A percentile compares a stretch with the other conserved stretches of the same genome.
Conservation (phyloP, 2,888 invertebrate genomes). For the Pollenia angustigena region DNA sequence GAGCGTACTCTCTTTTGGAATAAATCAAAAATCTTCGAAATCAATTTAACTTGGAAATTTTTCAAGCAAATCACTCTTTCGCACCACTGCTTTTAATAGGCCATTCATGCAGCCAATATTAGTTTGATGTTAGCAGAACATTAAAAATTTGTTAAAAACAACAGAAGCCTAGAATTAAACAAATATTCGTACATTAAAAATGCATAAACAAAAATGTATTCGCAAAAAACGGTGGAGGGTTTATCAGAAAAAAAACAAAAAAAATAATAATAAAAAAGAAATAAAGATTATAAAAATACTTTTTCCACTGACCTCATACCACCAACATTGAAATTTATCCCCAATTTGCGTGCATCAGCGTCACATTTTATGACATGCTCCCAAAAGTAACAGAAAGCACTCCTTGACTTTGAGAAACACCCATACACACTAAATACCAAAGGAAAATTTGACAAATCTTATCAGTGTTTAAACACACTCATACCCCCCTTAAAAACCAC, state of each 20-base stretch:
- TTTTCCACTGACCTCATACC: slow-evolving; percentile 41
- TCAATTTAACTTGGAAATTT: no score
- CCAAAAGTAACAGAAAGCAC: slow-evolving; percentile 41
- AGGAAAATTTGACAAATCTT: slow-evolving; percentile 59
- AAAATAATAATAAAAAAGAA: background rate
- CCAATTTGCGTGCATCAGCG: slow-evolving; percentile 81
- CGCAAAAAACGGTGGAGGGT: background rate
- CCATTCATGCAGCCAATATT: slow-evolving; percentile 64
- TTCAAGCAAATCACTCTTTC: slow-evolving; percentile 15
- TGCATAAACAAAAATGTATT: background rate
- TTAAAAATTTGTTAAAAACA: slow-evolving; percentile 69
- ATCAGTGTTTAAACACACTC: slow-evolving; percentile 64
- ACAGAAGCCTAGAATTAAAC: slow-evolving; percentile 50
- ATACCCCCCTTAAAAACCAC: background rate
- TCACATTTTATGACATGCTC: slow-evolving; percentile 78
- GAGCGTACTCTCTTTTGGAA: no score
- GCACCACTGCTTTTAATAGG: slow-evolving; percentile 21
- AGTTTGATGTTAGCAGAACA: slow-evolving; percentile 67
- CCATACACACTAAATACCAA: slow-evolving; percentile 10
- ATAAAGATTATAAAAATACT: slow-evolving; percentile 63
- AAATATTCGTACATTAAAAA: slow-evolving; percentile 14
- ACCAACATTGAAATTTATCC: slow-evolving; percentile 75
- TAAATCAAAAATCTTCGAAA: no score
- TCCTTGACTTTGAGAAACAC: slow-evolving; percentile 11
- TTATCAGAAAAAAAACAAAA: no score